Evolutionary conservation across 2,113 vertebrate genomes (phyloP).

Genomic region (Pomatorhinus ruficollis): DNA sequence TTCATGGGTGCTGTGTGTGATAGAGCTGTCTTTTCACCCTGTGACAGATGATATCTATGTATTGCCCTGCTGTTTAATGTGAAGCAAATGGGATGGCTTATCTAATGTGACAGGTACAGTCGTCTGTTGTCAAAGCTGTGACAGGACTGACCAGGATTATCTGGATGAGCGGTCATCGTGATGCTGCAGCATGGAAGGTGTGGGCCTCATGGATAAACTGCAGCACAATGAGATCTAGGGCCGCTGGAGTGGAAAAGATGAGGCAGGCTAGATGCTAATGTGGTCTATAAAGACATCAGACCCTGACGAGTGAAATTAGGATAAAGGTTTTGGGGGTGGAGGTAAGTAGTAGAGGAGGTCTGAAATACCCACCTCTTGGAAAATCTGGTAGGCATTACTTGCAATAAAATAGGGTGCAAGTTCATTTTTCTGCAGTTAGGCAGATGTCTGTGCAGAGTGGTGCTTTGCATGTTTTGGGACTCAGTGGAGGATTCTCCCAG

Average conservation of each 20-base stretch:
- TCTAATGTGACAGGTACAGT: constrained; percentile 61
- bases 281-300: background rate
- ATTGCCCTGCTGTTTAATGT: constrained; percentile 25
- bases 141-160: constrained; percentile 50
- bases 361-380: background rate
- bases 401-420: background rate
- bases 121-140: constrained; percentile 42
- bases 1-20: background rate
- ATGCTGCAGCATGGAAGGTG: constrained; percentile 16
- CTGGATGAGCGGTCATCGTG: background rate
- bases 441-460: background rate
- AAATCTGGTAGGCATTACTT: background rate
- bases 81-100: constrained; percentile 52
- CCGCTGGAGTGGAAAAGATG: background rate
- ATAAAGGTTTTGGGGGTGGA: background rate
- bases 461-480: background rate
- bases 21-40: constrained; percentile 23
- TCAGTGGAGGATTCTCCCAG: background rate
- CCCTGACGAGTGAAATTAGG: background rate
- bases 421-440: background rate
- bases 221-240: background rate
- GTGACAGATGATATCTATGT: constrained; percentile 56
- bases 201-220: background rate
- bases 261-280: background rate
- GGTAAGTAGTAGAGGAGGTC: background rate